phyloP scores from a whole-genome alignment of 2,888 invertebrate species.

The Criorhina ranunculi region DNA sequence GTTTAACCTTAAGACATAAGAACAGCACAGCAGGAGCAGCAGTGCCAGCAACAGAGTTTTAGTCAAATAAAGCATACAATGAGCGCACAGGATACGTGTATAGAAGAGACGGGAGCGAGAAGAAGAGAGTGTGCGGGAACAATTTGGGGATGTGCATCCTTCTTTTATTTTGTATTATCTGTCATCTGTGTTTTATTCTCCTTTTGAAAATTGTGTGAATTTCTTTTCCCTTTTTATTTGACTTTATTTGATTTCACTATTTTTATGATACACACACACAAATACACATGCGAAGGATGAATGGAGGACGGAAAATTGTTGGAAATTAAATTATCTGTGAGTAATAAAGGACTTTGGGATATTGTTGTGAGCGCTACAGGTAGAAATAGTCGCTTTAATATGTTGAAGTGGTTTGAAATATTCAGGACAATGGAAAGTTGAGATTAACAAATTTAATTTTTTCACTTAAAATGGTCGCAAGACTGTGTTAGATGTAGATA shows the following conservation, averaged over 20 bases:
- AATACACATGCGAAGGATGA: conserved; percentile 13
- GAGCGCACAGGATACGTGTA: conserved; percentile 7
- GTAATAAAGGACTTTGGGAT: conserved; percentile 32
- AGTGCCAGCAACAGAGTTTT: conserved; percentile 61
- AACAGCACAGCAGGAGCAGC: conserved; percentile 34
- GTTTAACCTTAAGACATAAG: conserved; percentile 74
- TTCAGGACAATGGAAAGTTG: background rate
- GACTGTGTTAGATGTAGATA: no score
- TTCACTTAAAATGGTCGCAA: no score
- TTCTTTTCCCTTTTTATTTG: conserved; percentile 37
- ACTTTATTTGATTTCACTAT: conserved; percentile 66
- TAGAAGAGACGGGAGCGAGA: no score
- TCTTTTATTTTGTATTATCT: conserved; percentile 45
- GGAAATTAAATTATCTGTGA: conserved; percentile 60
- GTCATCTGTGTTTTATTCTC: conserved; percentile 66
- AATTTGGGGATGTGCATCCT: conserved; percentile 22
- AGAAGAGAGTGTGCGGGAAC: background rate
- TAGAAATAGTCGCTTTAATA: conserved; percentile 8
- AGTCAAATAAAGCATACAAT: conserved; percentile 53
- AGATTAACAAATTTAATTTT: no score
- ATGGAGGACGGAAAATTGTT: conserved; percentile 41
- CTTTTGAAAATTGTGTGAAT: conserved; percentile 56
- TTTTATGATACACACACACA: conserved; percentile 40
- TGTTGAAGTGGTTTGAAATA: background rate
- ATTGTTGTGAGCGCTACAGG: conserved; percentile 26